phyloP scores from a whole-genome alignment of 2,797 vertebrate genomes.

The Sebastes reedi region DNA sequence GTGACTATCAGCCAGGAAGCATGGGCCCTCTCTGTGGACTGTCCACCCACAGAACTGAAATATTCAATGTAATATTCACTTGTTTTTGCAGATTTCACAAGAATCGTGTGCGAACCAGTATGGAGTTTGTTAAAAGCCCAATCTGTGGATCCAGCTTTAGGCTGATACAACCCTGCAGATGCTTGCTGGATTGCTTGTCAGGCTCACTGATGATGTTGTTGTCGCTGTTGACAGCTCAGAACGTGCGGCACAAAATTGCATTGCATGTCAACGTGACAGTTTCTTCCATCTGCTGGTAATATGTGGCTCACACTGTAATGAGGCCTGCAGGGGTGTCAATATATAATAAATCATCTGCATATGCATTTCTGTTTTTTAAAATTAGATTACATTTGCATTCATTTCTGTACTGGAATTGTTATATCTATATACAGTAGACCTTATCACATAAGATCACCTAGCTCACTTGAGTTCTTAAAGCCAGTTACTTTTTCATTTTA shows the following conservation, averaged over 20 bases:
- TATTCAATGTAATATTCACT: background rate
- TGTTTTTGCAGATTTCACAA: background rate
- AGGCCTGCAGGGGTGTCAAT: background rate
- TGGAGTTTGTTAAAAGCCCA: background rate
- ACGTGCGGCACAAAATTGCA: background rate
- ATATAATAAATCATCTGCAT: background rate
- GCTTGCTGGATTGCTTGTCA: background rate
- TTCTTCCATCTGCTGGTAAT: background rate
- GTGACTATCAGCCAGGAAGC: slow-evolving; percentile 75
- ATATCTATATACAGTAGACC: background rate
- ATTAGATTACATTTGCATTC: background rate
- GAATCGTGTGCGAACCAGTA: background rate
- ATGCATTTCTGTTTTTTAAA: background rate
- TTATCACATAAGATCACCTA: background rate
- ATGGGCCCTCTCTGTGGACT: slow-evolving; percentile 49
- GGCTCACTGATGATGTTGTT: background rate
- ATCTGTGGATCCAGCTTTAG: background rate
- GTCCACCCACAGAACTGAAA: slow-evolving; percentile 60
- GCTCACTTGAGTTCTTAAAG: background rate
- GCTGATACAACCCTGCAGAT: background rate
- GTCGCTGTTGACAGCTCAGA: background rate
- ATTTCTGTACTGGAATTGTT: background rate
- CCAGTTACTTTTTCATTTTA: background rate
- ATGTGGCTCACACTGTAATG: background rate
- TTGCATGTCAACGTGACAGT: slow-evolving; percentile 1